Evolutionary conservation across 2,888 invertebrate genomes (phyloP), one percentile per base, ranked within the genome.

Genomic region (Hemicrepidius hirtus): DNA sequence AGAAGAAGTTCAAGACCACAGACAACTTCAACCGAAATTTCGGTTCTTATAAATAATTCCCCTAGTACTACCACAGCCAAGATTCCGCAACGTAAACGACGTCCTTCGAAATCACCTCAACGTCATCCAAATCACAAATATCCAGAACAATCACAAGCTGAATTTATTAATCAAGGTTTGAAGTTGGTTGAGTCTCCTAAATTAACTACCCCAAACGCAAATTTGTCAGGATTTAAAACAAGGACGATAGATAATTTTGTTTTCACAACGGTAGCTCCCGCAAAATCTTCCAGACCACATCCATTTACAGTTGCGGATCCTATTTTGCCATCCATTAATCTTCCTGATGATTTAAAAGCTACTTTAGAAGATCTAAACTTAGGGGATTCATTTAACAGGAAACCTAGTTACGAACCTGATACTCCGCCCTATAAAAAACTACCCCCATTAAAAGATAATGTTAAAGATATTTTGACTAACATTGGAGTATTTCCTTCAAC

Each of bases 71-170:
- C 57, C 13, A 21, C 24, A 57, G 1, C 64, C 24, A 69, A 32
- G 10, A 55, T 46, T 37, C 24, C 62, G 4, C 28, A 63, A 41
- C 49, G 49, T 1, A 69, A 46, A 60, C 57, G 71, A 37, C 65
- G 55, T 10, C 68, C 68, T 40, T 28, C 72, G 18, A 21, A 65
- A 60, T 24, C 57, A 32, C 71, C 78, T 13, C 67, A 70, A n/a
- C 73, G 77, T 50, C 78, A 82, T 75, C 63, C 79, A 32, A 85
- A 85, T 76, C 85, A 85, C 73, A 83, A 81, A 77, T 83, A 84
- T 72, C 80, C 82, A 13, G 82, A 81, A 2, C 82, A 83, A 24
- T 62, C 40, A 1, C 7, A 55, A 44, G 10, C 50, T 10, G 4
- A 3, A 1, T 10, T n/a, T 10, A 2, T 21, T 6, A 55, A 44